These are phyloP conservation scores for Acleris sparsana DNA, from an alignment of 2,888 invertebrate species.

Conservation along the genomic window DNA sequence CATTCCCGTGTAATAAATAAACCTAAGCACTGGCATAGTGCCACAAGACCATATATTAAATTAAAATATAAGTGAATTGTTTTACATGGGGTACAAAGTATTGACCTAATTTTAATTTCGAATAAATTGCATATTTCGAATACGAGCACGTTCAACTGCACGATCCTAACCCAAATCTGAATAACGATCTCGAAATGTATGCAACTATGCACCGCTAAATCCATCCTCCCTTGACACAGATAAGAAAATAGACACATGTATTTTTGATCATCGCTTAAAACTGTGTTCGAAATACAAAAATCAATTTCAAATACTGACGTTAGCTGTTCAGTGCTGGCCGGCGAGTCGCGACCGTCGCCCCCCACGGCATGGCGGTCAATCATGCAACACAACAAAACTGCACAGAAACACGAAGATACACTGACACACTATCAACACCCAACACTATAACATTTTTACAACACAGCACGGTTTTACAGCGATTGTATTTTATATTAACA, in stretches of 20 bases:
- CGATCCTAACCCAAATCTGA: no score
- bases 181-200: no score
- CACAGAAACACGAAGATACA: conserved; percentile 64
- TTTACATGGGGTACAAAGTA: neutral
- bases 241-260: neutral
- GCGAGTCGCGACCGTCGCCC: conserved; percentile 75
- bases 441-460: conserved; percentile 72
- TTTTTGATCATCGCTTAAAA: conserved; percentile 2
- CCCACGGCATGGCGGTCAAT: conserved; percentile 73
- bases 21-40: conserved; percentile 11
- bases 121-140: neutral
- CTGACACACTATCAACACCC: conserved; percentile 49
- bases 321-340: conserved; percentile 80
- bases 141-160: neutral
- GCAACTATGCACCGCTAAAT: no score
- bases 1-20: neutral
- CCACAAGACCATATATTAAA: neutral
- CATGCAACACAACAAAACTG: conserved; percentile 73
- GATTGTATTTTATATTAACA: conserved; percentile 48
- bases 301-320: conserved; percentile 62
- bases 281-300: conserved; percentile 34
- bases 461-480: conserved; percentile 45
- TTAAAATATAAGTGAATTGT: neutral
- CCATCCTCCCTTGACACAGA: no score
- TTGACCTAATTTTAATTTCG: neutral